Conservation (phyloP, 2,888 invertebrate genomes). For the Pegoplata infirma region DNA sequence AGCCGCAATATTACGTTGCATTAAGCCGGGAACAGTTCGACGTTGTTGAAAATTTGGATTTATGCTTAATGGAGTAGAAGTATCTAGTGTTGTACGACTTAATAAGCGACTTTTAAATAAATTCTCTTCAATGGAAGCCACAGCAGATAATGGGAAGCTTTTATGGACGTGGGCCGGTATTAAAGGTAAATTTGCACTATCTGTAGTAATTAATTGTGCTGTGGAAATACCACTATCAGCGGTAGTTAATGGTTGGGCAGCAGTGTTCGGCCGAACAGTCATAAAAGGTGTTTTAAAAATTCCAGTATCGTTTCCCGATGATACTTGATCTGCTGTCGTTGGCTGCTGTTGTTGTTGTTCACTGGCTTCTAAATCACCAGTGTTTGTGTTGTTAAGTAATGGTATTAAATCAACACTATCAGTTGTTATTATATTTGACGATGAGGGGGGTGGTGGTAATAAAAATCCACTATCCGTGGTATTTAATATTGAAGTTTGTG, state of each 20-base stretch:
- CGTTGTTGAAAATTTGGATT: neutral
- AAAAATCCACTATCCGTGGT: slow-evolving; percentile 22
- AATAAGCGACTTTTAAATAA: slow-evolving; percentile 18
- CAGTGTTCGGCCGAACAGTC: neutral
- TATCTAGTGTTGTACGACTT: slow-evolving; percentile 7
- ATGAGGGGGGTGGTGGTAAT: neutral
- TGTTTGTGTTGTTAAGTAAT: neutral
- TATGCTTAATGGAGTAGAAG: slow-evolving; percentile 29
- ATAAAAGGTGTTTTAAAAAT: slow-evolving; percentile 26
- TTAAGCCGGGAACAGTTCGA: neutral
- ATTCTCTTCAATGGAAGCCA: slow-evolving; percentile 7
- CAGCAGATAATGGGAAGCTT: too few species aligned
- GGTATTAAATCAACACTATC: neutral
- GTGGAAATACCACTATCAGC: neutral
- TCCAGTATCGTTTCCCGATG: neutral
- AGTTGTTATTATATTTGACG: neutral
- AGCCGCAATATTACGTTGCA: too few species aligned
- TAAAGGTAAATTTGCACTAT: neutral
- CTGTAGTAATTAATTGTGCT: neutral
- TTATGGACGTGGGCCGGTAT: neutral
- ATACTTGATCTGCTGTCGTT: neutral
- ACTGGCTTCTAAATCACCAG: too few species aligned
- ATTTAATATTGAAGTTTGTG: neutral
- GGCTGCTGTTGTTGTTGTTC: too few species aligned
- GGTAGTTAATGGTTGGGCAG: too few species aligned